phyloP scores from a whole-genome alignment of 2,888 invertebrate genomes.

The Acanthacorydalis orientalis region DNA sequence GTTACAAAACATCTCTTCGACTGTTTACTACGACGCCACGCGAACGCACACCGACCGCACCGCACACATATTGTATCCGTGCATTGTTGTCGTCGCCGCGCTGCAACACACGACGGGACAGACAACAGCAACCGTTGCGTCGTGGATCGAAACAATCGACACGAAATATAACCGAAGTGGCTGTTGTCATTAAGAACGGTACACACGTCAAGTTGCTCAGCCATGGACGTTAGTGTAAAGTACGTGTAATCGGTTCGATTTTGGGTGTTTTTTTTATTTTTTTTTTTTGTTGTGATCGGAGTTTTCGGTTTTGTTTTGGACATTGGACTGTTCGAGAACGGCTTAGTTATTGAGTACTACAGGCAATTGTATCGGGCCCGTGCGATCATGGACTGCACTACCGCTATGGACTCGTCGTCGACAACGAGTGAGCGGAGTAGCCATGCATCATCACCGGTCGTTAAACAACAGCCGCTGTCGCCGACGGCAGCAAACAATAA shows the following conservation, averaged over 20 bases:
- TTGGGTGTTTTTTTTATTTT: background rate
- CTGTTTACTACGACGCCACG: conserved; percentile 16
- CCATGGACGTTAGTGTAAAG: too few species aligned
- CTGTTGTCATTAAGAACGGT: too few species aligned
- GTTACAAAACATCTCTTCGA: conserved; percentile 24
- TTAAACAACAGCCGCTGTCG: conserved; percentile 27
- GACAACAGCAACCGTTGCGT: background rate
- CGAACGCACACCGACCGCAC: conserved; percentile 6
- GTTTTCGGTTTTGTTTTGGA: background rate
- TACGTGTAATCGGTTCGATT: too few species aligned
- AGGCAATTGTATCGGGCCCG: conserved; percentile 2
- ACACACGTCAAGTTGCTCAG: too few species aligned
- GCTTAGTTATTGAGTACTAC: too few species aligned
- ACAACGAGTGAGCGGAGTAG: conserved; percentile 37
- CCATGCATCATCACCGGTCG: conserved; percentile 30
- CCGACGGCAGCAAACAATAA: conserved; percentile 26
- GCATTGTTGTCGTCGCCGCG: background rate
- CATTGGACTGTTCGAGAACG: too few species aligned
- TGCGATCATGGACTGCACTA: conserved; percentile 13
- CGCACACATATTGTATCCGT: background rate
- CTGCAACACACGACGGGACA: background rate
- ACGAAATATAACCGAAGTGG: too few species aligned
- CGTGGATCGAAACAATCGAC: too few species aligned
- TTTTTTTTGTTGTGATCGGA: background rate
- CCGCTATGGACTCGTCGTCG: conserved; percentile 35